phyloP scores from a whole-genome alignment of 2,797 vertebrate species.

The Microctenopoma stevenorrisi region DNA sequence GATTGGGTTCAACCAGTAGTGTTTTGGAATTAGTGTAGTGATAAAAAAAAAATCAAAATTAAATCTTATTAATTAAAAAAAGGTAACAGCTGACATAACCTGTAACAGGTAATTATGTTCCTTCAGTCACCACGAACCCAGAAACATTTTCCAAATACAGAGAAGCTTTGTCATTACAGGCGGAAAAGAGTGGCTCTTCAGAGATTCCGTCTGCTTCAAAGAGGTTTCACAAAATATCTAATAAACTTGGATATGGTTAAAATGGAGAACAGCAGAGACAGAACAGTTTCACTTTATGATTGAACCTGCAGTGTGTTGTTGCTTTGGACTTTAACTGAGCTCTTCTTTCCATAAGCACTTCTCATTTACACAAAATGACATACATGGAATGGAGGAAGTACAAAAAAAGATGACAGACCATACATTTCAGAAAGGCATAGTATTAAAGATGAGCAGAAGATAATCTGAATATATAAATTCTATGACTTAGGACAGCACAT shows the following conservation, averaged over 20 bases:
- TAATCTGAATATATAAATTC: constrained; percentile 66
- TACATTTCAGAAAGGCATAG: constrained; percentile 70
- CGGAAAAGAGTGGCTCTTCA: constrained; percentile 16
- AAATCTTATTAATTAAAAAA: constrained; percentile 57
- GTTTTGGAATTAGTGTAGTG: constrained; percentile 72
- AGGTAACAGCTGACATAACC: constrained; percentile 51
- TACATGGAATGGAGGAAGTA: constrained; percentile 74
- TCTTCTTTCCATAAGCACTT: constrained; percentile 46
- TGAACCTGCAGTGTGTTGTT: constrained; percentile 20
- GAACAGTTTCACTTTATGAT: constrained; percentile 24
- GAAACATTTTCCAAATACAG: constrained; percentile 32
- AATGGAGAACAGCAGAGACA: constrained; percentile 44
- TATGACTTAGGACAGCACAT: constrained; percentile 71
- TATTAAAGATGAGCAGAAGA: constrained; percentile 59
- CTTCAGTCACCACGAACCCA: constrained; percentile 45
- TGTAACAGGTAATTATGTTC: constrained; percentile 65
- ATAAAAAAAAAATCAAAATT: constrained; percentile 50
- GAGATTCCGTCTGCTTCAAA: constrained; percentile 39
- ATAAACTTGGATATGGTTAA: constrained; percentile 22
- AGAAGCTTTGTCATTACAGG: constrained; percentile 38
- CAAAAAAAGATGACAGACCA: constrained; percentile 48
- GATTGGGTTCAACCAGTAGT: constrained; percentile 66
- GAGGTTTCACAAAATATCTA: constrained; percentile 43
- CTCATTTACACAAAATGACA: constrained; percentile 55
- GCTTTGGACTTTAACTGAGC: constrained; percentile 45